Base-by-base conservation (phyloP, 2,113 vertebrate species). In the Pimephales promelas region DNA sequence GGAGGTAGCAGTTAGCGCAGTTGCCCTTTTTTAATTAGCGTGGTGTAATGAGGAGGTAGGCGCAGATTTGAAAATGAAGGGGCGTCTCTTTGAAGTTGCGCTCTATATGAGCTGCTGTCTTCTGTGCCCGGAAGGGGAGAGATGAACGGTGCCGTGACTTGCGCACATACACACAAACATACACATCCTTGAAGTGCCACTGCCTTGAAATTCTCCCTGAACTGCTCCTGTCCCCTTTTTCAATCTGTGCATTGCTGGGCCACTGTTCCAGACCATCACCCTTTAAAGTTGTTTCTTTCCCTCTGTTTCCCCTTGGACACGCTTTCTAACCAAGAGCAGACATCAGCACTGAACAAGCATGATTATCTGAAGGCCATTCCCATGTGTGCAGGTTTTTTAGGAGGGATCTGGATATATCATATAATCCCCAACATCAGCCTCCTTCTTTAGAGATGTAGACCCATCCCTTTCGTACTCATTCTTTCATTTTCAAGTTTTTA, bases 61-160 rank as follows among this genome's bases (percentile, higher is more conserved):
- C 87, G 86, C 86, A 91, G 91, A 85, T 92, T 94, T 92, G 90
- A 92, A 94, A 91, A 93, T 91, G 90, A 92, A 92, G 91, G 66
- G 91, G 88, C 76, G 80, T 90, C 90, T 84, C 92, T 93, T 92
- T 94, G 92, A 93, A 92, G 92, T 90, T 84, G 84, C 91, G 89
- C 90, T 89, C 90, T 87, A 90, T 92, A 92, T 91, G 91, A 62
- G 87, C 78, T 45, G 40, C 57, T 75, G 47, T 89, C 86, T 89
- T 68, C 86, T 77, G 85, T 82, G 88, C 89, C 91, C 90, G 18
- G 40, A 88, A 87, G 88, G 90, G 89, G 88, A 83, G 81, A 34
- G 66, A 43, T 47, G 86, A 86, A 87, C 86, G 86, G 89, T 84
- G 90, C 87, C 54, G 88, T 86, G 88, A 89, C 64, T 64, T 66